Conservation (phyloP, 2,113 vertebrate species). For the Colinus virginianus region DNA sequence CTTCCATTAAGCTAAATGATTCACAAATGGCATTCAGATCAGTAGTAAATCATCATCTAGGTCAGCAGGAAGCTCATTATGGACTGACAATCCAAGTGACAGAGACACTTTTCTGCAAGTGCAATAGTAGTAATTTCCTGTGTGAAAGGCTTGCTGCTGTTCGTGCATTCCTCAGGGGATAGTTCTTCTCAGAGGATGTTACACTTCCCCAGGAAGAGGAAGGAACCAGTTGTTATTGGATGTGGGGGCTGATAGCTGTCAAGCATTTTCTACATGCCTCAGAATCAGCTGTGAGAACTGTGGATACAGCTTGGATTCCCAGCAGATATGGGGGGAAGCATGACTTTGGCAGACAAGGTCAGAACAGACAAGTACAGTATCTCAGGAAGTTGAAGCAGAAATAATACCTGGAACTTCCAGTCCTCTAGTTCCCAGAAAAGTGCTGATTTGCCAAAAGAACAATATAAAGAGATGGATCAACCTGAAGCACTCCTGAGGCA, state of each 20-base stretch:
- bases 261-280: slow-evolving; percentile 78
- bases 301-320: slow-evolving; percentile 66
- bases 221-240: slow-evolving; percentile 81
- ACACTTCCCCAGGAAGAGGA: slow-evolving; percentile 87
- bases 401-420: slow-evolving; percentile 69
- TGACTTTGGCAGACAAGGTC: slow-evolving; percentile 52
- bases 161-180: slow-evolving; percentile 79
- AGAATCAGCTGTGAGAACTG: slow-evolving; percentile 80
- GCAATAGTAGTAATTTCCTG: slow-evolving; percentile 78
- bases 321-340: neutral
- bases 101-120: slow-evolving; percentile 73
- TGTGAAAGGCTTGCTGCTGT: slow-evolving; percentile 79
- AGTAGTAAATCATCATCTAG: slow-evolving; percentile 55
- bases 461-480: slow-evolving; percentile 1
- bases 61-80: slow-evolving; percentile 79
- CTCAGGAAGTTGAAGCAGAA: slow-evolving; percentile 70
- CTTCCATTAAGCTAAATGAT: slow-evolving; percentile 27
- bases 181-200: slow-evolving; percentile 80
- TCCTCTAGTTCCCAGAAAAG: slow-evolving; percentile 54
- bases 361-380: slow-evolving; percentile 8
- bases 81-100: slow-evolving; percentile 69
- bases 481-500: slow-evolving; percentile 27
- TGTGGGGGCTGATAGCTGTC: slow-evolving; percentile 77
- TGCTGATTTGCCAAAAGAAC: slow-evolving; percentile 54
- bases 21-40: slow-evolving; percentile 62